A percentile compares a stretch with the other conserved stretches of the same genome.
Conservation (phyloP, 1,140 invertebrate species). For the Orchestia grillus region DNA sequence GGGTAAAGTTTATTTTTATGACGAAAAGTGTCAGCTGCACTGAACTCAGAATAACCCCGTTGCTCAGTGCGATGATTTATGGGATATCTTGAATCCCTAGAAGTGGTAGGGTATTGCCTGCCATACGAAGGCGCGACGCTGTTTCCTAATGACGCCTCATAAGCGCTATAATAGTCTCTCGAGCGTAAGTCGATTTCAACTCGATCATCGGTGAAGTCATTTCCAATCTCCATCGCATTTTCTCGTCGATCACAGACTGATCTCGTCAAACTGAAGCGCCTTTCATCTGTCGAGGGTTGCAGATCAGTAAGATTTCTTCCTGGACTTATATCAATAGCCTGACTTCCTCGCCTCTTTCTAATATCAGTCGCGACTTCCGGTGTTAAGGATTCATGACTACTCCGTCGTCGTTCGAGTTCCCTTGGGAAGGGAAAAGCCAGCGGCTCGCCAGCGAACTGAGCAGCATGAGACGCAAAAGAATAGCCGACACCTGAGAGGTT, state of each 20-base stretch:
- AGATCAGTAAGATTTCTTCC: not conserved
- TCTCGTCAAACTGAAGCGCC: not conserved
- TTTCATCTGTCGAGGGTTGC: not conserved
- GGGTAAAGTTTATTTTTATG: not conserved
- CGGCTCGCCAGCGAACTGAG: not conserved
- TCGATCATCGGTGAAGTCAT: not conserved
- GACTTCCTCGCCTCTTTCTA: not conserved
- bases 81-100: not conserved
- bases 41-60: not conserved
- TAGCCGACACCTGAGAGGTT: not conserved
- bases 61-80: not conserved
- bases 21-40: not conserved
- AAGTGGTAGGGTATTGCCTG: not conserved
- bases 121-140: not conserved
- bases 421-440: not conserved
- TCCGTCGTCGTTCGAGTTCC: not conserved
- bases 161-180: not conserved
- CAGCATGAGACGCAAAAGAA: not conserved
- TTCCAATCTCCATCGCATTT: not conserved
- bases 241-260: not conserved
- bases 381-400: slow-evolving; percentile 5
- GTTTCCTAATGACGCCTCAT: not conserved
- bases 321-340: not conserved
- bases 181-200: not conserved
- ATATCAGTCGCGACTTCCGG: not conserved